Evolutionary conservation across 2,888 invertebrate genomes (phyloP).

Genomic region (Tenthredo notha): DNA sequence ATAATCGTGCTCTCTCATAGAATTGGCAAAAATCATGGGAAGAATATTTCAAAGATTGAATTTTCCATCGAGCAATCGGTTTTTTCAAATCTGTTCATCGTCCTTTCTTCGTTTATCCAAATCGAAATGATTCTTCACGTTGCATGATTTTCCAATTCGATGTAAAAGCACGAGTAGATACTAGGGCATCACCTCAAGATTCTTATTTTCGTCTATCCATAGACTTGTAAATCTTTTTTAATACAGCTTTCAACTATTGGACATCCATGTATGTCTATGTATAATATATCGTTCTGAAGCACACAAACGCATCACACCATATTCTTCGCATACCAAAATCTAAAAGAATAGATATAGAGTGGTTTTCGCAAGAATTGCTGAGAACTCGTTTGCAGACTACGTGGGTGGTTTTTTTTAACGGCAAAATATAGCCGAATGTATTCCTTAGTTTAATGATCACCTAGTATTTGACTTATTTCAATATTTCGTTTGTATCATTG

Average conservation of each 20-base stretch:
- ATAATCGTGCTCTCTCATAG: too few species aligned
- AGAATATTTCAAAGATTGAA: too few species aligned
- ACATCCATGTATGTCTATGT: not conserved
- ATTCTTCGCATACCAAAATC: not conserved
- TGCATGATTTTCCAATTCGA: too few species aligned
- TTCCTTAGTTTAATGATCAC: not conserved
- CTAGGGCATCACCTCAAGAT: not conserved
- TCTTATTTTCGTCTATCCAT: not conserved
- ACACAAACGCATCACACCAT: not conserved
- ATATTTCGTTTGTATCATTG: not conserved
- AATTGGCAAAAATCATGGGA: too few species aligned
- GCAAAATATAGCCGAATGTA: not conserved
- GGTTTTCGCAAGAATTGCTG: not conserved
- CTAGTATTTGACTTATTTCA: not conserved
- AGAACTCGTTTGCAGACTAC: conserved; percentile 1
- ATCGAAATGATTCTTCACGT: too few species aligned
- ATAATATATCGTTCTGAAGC: not conserved
- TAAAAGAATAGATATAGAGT: not conserved
- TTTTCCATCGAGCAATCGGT: too few species aligned
- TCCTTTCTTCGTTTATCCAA: too few species aligned
- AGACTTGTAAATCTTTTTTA: not conserved
- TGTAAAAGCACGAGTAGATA: too few species aligned
- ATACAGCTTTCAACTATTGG: not conserved
- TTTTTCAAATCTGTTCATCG: too few species aligned
- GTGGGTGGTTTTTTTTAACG: conserved; percentile 5